Percentiles rank a stretch among this genome's conserved stretches.
These are phyloP conservation scores for Propithecus coquereli DNA, from an alignment of 2,113 vertebrate genomes.

Conservation along the genomic window DNA sequence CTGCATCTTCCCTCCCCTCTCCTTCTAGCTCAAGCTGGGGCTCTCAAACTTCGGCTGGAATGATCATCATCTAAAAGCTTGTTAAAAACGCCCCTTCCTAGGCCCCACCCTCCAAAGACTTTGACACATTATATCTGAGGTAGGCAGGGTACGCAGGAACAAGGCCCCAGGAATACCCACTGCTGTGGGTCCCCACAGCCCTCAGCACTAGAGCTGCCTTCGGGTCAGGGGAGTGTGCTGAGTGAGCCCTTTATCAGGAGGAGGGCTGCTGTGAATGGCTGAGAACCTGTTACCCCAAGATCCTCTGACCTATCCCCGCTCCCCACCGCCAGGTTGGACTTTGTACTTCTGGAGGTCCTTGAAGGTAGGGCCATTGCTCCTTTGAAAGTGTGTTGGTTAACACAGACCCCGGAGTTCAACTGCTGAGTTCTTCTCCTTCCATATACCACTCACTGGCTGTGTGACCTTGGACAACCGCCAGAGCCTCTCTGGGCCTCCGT, in stretches of 20 bases:
- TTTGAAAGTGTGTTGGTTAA: neutral
- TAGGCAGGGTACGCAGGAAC: neutral
- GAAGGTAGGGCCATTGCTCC: neutral
- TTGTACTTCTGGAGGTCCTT: neutral
- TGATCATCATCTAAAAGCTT: neutral
- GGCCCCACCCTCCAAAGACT: neutral
- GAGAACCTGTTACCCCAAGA: neutral
- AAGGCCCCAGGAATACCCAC: neutral
- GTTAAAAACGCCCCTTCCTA: neutral
- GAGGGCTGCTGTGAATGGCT: neutral
- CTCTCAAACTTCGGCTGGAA: neutral
- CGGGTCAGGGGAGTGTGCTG: no score
- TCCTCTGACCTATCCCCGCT: neutral
- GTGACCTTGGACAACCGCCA: neutral
- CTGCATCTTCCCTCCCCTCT: neutral
- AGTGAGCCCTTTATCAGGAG: neutral
- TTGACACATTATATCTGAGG: neutral
- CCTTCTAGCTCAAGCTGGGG: neutral
- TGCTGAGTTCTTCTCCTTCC: neutral
- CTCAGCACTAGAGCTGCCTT: neutral
- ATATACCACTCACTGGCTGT: neutral
- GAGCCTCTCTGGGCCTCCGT: neutral
- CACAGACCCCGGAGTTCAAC: neutral
- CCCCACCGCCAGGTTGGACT: neutral
- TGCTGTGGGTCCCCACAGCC: neutral